These are phyloP conservation scores for Phrynocephalus vlangalii DNA, from an alignment of 2,797 vertebrate species.

Conservation along the genomic window DNA sequence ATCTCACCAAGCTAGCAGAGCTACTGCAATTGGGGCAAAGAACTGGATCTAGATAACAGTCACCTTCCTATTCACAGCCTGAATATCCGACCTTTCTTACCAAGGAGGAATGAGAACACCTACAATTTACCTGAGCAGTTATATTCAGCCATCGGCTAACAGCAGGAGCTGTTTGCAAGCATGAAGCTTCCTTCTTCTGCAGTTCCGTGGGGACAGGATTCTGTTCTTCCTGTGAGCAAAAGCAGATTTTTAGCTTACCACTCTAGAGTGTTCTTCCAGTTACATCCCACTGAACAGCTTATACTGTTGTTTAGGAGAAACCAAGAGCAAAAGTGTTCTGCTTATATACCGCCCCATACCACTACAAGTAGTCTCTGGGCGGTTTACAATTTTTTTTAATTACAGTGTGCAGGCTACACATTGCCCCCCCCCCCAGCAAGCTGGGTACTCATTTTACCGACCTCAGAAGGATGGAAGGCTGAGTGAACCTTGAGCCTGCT, in stretches of 20 bases:
- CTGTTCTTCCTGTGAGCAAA: conserved; percentile 16
- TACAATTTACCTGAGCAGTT: conserved; percentile 31
- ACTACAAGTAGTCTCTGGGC: no score
- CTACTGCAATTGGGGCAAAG: no score
- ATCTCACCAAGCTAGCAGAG: no score
- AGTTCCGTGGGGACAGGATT: not conserved
- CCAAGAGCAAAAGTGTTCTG: no score
- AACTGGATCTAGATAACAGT: not conserved
- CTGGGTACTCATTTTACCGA: no score
- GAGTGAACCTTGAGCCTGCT: no score
- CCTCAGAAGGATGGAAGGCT: no score
- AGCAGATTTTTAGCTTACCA: not conserved
- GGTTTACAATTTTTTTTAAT: no score
- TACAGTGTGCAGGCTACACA: no score
- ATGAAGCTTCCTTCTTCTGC: not conserved
- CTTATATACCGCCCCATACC: no score
- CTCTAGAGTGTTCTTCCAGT: not conserved
- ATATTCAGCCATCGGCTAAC: conserved; percentile 29
- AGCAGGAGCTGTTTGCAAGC: not conserved
- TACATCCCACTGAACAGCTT: not conserved
- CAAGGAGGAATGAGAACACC: not conserved
- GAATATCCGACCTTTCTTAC: not conserved
- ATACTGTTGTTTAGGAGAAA: not conserved
- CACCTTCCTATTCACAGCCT: not conserved
- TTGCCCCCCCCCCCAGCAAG: no score